Evolutionary conservation across 2,113 vertebrate genomes (phyloP), one percentile per base, ranked within the genome.

Genomic region (Scophthalmus maximus): DNA sequence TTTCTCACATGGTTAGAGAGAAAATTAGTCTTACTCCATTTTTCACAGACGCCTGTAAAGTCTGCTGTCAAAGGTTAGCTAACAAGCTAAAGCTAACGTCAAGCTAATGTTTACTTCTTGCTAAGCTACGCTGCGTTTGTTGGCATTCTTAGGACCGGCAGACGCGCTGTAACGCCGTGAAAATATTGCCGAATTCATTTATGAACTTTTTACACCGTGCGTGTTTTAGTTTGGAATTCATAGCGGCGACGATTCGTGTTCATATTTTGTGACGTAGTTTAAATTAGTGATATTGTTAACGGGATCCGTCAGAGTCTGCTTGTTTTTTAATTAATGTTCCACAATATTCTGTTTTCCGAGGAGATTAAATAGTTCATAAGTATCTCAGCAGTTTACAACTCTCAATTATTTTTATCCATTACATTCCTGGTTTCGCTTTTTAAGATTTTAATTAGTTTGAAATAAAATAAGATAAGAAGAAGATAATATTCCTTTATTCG

Each of bases 1-100:
- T 51, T 46, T 68, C 5, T 70, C 47, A 38, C 42, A 82, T 83
- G 85, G 85, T 87, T 82, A 87, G 82, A 59, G 44, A 17, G 2
- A 15, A 0, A 30, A 15, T 20, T 5, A 27, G 23, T 60, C 42
- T 4, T 0, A 25, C 18, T 17, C 34, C n/a, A n/a, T n/a, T n/a
- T n/a, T n/a, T 5, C 8, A 23, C 2, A 38, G 5, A 30, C 23
- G n/a, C 18, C n/a, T 36, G 32, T 50, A 11, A 55, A 5, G 8
- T n/a, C 58, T 57, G 34, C 12, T 32, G 26, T 34, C 60, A 5
- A 44, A 12, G 4, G 50, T 50, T 80, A 68, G 72, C 47, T 36
- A 14, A 23, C n/a, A 38, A 44, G 52, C 76, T 71, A 62, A 67
- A 12, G 60, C 25, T 74, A 59, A 66, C 47, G n/a, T 49, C 18